phyloP scores from a whole-genome alignment of 2,797 vertebrate genomes.

The Steatocranus sp. region DNA sequence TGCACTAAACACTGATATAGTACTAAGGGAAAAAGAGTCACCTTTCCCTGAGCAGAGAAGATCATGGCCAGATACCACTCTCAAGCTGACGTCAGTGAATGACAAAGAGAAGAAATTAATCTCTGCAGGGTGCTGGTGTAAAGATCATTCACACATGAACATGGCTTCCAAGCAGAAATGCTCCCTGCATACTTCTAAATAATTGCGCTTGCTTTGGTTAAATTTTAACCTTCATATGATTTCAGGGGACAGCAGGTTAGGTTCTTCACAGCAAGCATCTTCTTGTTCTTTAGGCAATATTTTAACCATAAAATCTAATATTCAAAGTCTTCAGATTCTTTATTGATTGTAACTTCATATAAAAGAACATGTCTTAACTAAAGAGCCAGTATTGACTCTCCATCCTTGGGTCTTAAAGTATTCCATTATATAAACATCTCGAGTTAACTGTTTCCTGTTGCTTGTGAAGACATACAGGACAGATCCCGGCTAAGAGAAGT shows the following conservation, averaged over 20 bases:
- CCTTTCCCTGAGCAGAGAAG: neutral
- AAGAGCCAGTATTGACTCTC: neutral
- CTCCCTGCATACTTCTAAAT: neutral
- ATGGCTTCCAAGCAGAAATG: rapidly evolving
- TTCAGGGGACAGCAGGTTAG: neutral
- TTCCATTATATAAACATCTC: conserved; percentile 43
- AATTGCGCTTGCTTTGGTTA: neutral
- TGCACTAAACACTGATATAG: neutral
- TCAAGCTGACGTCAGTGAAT: neutral
- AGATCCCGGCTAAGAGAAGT: conserved; percentile 10
- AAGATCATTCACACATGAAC: neutral
- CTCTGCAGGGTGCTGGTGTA: neutral
- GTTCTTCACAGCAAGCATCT: neutral
- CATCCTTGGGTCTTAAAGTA: conserved; percentile 6
- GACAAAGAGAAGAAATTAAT: neutral
- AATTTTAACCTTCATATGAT: neutral
- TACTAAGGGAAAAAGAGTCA: neutral
- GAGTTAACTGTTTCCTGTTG: conserved; percentile 41
- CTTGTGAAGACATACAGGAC: conserved; percentile 9
- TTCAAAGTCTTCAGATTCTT: neutral
- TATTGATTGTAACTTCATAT: neutral
- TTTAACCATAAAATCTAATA: neutral
- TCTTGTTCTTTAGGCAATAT: neutral
- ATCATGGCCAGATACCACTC: neutral
- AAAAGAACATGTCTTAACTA: neutral